Conservation (phyloP, 2,888 invertebrate genomes). For the Allolobophora icterica region DNA sequence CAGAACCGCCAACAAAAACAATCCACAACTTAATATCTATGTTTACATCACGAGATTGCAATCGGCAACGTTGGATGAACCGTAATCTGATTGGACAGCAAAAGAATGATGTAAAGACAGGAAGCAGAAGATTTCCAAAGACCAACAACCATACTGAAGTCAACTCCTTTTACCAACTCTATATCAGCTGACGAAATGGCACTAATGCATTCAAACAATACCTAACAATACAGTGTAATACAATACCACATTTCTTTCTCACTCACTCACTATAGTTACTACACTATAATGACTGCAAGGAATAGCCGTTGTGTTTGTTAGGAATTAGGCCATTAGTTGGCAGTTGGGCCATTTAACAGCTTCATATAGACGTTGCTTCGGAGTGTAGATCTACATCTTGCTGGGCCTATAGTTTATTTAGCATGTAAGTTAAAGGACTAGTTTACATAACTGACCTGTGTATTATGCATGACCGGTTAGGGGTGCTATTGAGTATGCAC, state of each 20-base stretch:
- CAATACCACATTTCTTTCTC: background rate
- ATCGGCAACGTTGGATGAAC: background rate
- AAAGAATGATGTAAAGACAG: background rate
- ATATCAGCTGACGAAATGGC: background rate
- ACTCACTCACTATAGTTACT: too few species aligned
- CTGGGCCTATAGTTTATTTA: too few species aligned
- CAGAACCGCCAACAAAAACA: background rate
- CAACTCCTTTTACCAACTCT: background rate
- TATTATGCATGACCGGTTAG: too few species aligned
- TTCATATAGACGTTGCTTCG: too few species aligned
- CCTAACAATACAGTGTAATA: background rate
- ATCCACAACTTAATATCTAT: background rate
- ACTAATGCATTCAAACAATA: conserved; percentile 7
- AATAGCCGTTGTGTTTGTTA: too few species aligned
- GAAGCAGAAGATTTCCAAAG: background rate
- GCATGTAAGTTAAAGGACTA: too few species aligned
- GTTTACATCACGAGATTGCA: background rate
- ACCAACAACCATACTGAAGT: background rate
- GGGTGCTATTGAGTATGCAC: too few species aligned
- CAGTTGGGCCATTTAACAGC: too few species aligned
- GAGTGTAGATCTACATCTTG: too few species aligned
- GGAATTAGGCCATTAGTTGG: too few species aligned
- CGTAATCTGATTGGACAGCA: background rate
- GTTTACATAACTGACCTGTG: too few species aligned
- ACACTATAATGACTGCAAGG: too few species aligned